Conservation (phyloP, 2,888 invertebrate species). For the Phragmatobia fuliginosa region DNA sequence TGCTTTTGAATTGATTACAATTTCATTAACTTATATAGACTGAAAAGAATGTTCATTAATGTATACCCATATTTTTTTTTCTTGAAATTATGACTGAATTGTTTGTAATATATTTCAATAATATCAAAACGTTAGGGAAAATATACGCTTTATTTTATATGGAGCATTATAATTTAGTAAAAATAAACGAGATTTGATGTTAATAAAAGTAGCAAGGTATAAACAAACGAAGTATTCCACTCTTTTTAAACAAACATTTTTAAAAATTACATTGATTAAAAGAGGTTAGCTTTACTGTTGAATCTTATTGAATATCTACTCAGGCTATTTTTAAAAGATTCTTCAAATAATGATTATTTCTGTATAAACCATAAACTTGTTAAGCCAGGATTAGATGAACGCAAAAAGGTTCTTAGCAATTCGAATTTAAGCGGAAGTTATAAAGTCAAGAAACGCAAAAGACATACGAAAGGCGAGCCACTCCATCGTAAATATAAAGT, state of each 20-base stretch:
- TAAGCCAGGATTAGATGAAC: slow-evolving; percentile 15
- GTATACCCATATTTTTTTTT: background rate
- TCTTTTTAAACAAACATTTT: slow-evolving; percentile 46
- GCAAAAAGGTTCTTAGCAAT: slow-evolving; percentile 30
- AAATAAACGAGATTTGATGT: slow-evolving; percentile 20
- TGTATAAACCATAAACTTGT: slow-evolving; percentile 34
- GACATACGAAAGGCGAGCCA: slow-evolving; percentile 28
- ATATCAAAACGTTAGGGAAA: too few relatives aligned
- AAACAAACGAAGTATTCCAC: slow-evolving; percentile 30
- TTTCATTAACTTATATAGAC: background rate
- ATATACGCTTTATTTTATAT: too few relatives aligned
- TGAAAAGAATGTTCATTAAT: background rate
- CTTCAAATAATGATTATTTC: slow-evolving; percentile 31
- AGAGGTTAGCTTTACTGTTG: slow-evolving; percentile 29
- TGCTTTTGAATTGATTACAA: background rate
- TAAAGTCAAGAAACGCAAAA: slow-evolving; percentile 31
- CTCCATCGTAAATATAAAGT: slow-evolving; percentile 28
- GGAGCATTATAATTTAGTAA: slow-evolving; percentile 17
- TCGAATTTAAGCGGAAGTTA: slow-evolving; percentile 20
- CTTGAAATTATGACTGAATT: background rate
- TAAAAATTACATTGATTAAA: slow-evolving; percentile 46
- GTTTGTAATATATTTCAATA: slow-evolving; percentile 2
- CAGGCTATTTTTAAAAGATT: slow-evolving; percentile 34
- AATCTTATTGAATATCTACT: slow-evolving; percentile 38
- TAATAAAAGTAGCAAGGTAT: slow-evolving; percentile 19